Evolutionary conservation across 1,140 invertebrate genomes (phyloP), one percentile per base, ranked within the genome.

Genomic region (Parasteatoda tepidariorum): DNA sequence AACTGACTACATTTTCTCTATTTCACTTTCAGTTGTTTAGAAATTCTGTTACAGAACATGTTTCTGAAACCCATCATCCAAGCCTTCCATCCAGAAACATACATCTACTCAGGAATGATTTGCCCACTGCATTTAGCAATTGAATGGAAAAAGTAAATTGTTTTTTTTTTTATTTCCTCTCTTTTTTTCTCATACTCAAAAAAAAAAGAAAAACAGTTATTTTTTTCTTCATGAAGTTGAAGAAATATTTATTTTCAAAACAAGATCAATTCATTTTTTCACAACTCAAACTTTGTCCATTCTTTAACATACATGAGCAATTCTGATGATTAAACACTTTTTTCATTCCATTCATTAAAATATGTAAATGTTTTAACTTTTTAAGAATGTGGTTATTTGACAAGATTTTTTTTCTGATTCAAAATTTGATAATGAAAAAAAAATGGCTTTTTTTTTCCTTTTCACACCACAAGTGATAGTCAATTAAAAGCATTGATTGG

Each of bases 71-170:
- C 71, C 11, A 18, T 84, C 6, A 76, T 84, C 11, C 61, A 30
- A 38, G 18, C 18, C 38, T 84, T 70, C 62, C 83, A 76, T 34
- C 83, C 61, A 31, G 26, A 13, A 7, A 61, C 71, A 2, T 70
- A 33, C 24, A 54, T 28, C 15, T 31, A 59, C 24, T 68, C 22
- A 33, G 54, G 57, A n/a, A 66, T 59, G 64, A 78, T 84, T 48
- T 75, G 71, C 7, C 83, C 83, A 11, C 24, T 84, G 22, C 83
- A 84, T 62, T 22, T 84, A n/a, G 83, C 83, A 31, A 66, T 84
- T 57, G 83, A 76, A 71, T 76, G 64, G 64, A n/a, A 33, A 30
- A 84, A 73, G 83, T 84, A 84, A 34, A n/a, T 48, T 3, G 5
- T 76, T 33, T 3, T 5, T 24, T 22, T 28, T 54, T 70, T n/a